A percentile compares a stretch with the other conserved stretches of the same genome.
Conservation (phyloP, 2,113 vertebrate genomes). For the Herpetotheres cachinnans region DNA sequence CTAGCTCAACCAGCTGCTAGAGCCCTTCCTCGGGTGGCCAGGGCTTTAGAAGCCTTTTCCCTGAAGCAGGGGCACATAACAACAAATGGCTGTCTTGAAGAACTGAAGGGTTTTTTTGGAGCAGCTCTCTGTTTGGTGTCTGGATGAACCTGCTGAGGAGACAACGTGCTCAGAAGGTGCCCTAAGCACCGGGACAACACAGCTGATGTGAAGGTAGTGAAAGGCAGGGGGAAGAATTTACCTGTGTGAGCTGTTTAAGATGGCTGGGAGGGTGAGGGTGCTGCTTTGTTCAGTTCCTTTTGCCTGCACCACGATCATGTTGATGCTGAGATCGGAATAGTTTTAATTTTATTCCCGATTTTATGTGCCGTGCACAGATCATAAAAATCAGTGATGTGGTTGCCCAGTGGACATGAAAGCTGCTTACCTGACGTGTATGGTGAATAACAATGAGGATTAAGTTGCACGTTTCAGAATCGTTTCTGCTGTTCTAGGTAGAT, state of each 20-base stretch:
- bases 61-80: neutral
- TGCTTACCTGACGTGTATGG: neutral
- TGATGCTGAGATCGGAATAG: neutral
- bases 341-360: neutral
- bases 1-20: neutral
- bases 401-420: neutral
- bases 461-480: rapidly evolving
- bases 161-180: rapidly evolving
- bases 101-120: neutral
- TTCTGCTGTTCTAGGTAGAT: neutral
- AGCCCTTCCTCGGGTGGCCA: neutral
- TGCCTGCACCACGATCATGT: rapidly evolving
- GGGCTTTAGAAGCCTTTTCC: neutral
- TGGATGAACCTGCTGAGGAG: rapidly evolving
- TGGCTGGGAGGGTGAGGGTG: neutral
- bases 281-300: neutral
- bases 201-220: rapidly evolving
- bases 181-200: rapidly evolving
- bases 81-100: neutral
- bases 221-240: neutral
- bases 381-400: neutral
- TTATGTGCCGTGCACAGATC: neutral
- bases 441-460: neutral
- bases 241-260: neutral
- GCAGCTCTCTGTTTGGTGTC: neutral